These are phyloP conservation scores for Drosophila prosaltans DNA, from an alignment of 1,140 invertebrate genomes.

Conservation along the genomic window DNA sequence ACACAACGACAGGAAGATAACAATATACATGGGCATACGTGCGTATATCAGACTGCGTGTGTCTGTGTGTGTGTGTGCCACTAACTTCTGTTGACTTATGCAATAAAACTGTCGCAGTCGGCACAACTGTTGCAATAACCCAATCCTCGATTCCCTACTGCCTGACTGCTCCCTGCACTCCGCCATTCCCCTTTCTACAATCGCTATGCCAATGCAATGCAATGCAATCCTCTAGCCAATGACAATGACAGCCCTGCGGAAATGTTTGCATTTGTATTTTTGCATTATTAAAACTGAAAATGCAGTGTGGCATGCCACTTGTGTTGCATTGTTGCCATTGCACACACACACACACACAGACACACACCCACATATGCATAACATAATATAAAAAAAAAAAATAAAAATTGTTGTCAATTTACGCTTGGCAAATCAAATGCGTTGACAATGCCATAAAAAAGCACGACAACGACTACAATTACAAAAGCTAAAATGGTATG, in stretches of 20 bases:
- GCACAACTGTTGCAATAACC: conserved; percentile 64
- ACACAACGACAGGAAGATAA: conserved; percentile 31
- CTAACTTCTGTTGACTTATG: conserved; percentile 80
- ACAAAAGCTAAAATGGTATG: conserved; percentile 27
- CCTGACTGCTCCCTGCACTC: no score
- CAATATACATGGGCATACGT: conserved; percentile 24
- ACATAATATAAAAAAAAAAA: conserved; percentile 42
- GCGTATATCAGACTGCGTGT: background rate
- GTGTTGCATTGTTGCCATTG: conserved; percentile 39
- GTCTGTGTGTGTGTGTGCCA: conserved; percentile 56
- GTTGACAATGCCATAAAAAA: conserved; percentile 57
- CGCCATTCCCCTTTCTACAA: conserved; percentile 6
- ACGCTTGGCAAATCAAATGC: conserved; percentile 54
- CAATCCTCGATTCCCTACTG: conserved; percentile 37
- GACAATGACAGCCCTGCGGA: conserved; percentile 54
- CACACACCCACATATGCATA: conserved; percentile 42
- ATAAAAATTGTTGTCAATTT: conserved; percentile 62
- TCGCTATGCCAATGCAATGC: background rate
- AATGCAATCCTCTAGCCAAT: conserved; percentile 39
- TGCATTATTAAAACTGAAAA: conserved; percentile 82
- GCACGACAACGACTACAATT: conserved; percentile 28
- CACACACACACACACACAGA: background rate
- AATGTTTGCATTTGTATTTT: conserved; percentile 81
- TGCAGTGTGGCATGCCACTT: conserved; percentile 54
- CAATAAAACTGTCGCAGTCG: conserved; percentile 74